Percentiles rank a stretch among this genome's conserved stretches.
These are phyloP conservation scores for Hoplodrina ambigua DNA, from an alignment of 2,888 invertebrate species.

Conservation along the genomic window DNA sequence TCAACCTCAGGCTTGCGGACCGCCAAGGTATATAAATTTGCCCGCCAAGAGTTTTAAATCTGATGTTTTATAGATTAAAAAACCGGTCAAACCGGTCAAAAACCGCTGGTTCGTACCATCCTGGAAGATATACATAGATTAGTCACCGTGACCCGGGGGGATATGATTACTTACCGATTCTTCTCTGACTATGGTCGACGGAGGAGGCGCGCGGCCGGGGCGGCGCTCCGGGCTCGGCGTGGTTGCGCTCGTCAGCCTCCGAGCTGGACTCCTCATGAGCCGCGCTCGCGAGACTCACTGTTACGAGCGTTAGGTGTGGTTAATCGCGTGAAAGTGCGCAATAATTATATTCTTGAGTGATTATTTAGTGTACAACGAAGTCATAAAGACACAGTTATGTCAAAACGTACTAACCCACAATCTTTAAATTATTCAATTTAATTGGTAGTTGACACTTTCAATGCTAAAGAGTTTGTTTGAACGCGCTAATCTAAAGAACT, in stretches of 20 bases:
- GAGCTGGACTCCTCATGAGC: slow-evolving; percentile 95
- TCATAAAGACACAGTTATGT: not conserved
- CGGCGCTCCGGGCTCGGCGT: slow-evolving; percentile 77
- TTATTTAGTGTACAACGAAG: not conserved
- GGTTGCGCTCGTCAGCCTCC: slow-evolving; percentile 88
- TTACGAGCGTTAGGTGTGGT: slow-evolving; percentile 41
- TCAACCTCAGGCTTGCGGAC: too few species aligned
- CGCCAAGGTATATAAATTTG: too few species aligned
- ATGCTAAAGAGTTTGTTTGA: too few species aligned
- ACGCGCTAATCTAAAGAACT: too few species aligned
- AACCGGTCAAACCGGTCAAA: too few species aligned
- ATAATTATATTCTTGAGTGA: slow-evolving; percentile 2
- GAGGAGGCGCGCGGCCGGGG: slow-evolving; percentile 92
- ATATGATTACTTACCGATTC: slow-evolving; percentile 75
- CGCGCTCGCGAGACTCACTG: slow-evolving; percentile 93
- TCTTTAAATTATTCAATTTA: too few species aligned
- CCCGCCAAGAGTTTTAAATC: too few species aligned
- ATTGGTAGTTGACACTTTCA: too few species aligned
- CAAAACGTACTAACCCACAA: not conserved
- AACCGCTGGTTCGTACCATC: too few species aligned
- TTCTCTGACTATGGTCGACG: slow-evolving; percentile 90
- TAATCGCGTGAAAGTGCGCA: slow-evolving; percentile 40
- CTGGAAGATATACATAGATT: too few species aligned
- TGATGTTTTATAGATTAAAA: too few species aligned
- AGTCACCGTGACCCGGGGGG: too few species aligned